phyloP scores from a whole-genome alignment of 2,797 vertebrate genomes.

The Tiaroga cobitis region DNA sequence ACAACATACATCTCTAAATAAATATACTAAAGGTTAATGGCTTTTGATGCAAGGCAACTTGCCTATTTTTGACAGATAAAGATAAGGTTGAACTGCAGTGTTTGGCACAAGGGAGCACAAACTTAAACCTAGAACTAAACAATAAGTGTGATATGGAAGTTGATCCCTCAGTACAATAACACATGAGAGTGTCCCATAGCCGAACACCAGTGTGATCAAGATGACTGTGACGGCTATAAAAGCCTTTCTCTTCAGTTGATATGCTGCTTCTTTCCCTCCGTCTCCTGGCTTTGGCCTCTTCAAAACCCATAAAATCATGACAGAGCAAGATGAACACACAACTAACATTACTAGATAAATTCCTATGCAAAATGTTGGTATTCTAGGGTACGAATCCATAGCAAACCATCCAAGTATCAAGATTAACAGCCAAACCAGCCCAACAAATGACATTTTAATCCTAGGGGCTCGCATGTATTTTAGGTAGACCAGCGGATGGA shows the following conservation, averaged over 20 bases:
- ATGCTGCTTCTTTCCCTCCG: neutral
- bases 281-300: constrained; percentile 7
- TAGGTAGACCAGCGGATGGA: constrained; percentile 36
- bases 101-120: neutral
- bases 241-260: constrained; percentile 12
- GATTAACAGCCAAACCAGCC: neutral
- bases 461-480: neutral
- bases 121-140: neutral
- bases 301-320: constrained; percentile 23
- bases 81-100: neutral
- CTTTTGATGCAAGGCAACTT: neutral
- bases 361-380: neutral
- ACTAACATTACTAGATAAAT: neutral
- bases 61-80: constrained; percentile 10
- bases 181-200: constrained; percentile 13
- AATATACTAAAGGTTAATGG: neutral
- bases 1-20: neutral
- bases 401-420: neutral
- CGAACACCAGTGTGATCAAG: constrained; percentile 3
- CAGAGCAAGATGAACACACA: constrained; percentile 15
- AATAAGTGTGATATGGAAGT: neutral
- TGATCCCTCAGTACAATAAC: neutral
- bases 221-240: constrained; percentile 17
- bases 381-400: too few relatives aligned
- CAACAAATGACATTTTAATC: neutral